Evolutionary conservation across 2,797 vertebrate genomes (phyloP).

Genomic region (Petrocephalus schoutedeni): DNA sequence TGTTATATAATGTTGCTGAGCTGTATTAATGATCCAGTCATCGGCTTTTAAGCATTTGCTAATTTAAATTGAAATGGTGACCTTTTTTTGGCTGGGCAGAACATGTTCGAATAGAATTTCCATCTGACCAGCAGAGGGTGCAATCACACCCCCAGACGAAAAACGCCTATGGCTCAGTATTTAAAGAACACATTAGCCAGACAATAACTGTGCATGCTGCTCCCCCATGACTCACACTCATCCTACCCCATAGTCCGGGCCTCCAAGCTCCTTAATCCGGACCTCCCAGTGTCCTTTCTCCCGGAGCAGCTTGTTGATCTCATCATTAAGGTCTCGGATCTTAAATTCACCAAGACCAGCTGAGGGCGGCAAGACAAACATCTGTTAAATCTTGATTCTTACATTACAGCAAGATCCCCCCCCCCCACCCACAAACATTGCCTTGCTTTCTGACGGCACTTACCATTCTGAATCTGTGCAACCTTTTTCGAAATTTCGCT

Average conservation of each 20-base stretch:
- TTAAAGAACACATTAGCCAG: neutral
- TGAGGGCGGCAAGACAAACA: conserved; percentile 40
- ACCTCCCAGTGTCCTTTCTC: conserved; percentile 96
- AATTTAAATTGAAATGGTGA: too few relatives aligned
- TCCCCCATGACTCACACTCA: too few relatives aligned
- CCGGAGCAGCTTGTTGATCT: conserved; percentile 92
- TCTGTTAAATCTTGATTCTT: neutral
- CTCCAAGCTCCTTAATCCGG: conserved; percentile 88
- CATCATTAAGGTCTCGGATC: conserved; percentile 91
- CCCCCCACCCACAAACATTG: neutral
- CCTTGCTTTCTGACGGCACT: conserved; percentile 40
- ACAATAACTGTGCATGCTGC: neutral
- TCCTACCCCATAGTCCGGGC: conserved; percentile 81
- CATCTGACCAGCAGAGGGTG: neutral
- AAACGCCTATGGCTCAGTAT: neutral
- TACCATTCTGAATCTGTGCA: conserved; percentile 96
- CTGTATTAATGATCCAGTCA: too few relatives aligned
- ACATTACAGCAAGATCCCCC: neutral
- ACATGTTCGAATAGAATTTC: neutral
- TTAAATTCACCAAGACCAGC: conserved; percentile 95
- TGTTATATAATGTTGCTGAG: too few relatives aligned
- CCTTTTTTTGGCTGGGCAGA: too few relatives aligned
- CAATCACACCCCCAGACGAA: neutral
- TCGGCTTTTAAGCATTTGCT: too few relatives aligned
- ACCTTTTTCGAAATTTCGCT: conserved; percentile 97